Conservation (phyloP, 2,888 invertebrate genomes). For the Calliscelio sp. region DNA sequence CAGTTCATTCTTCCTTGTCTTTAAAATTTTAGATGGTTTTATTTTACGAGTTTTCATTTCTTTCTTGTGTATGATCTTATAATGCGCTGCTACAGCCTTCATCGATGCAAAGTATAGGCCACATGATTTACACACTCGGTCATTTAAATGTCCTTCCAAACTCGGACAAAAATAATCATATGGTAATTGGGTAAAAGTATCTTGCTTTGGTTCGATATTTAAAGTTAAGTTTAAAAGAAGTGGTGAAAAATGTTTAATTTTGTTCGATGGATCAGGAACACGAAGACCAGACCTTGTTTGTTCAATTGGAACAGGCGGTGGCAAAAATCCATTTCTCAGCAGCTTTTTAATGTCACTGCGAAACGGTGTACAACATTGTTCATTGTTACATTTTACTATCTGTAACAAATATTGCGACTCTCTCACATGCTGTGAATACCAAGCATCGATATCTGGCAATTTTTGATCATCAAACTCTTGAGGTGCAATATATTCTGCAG, state of each 20-base stretch:
- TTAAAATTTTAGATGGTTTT: too few relatives aligned
- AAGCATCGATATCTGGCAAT: slow-evolving; percentile 19
- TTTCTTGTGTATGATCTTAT: too few relatives aligned
- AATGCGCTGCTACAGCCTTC: slow-evolving; percentile 5
- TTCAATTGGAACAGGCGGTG: slow-evolving; percentile 22
- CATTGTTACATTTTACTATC: slow-evolving; percentile 29
- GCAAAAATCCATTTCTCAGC: slow-evolving; percentile 28
- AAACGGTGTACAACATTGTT: slow-evolving; percentile 27
- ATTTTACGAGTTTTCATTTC: too few relatives aligned
- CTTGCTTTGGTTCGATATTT: slow-evolving; percentile 8
- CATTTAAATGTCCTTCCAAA: slow-evolving; percentile 18
- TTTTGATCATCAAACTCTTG: not conserved
- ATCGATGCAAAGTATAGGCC: slow-evolving; percentile 21
- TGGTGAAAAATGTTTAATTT: slow-evolving; percentile 24
- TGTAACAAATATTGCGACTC: slow-evolving; percentile 36
- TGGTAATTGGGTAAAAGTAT: slow-evolving; percentile 13
- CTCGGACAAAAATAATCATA: slow-evolving; percentile 43
- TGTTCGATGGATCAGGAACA: slow-evolving; percentile 8
- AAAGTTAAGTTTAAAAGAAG: slow-evolving; percentile 26
- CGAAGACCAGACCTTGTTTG: slow-evolving; percentile 24
- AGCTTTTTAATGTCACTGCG: slow-evolving; percentile 28
- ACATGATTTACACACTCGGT: slow-evolving; percentile 29
- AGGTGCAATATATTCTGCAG: slow-evolving; percentile 42
- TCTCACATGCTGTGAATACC: slow-evolving; percentile 30
- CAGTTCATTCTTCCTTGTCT: too few relatives aligned